Conservation (phyloP, 2,888 invertebrate species). For the Stratiomys singularior region DNA sequence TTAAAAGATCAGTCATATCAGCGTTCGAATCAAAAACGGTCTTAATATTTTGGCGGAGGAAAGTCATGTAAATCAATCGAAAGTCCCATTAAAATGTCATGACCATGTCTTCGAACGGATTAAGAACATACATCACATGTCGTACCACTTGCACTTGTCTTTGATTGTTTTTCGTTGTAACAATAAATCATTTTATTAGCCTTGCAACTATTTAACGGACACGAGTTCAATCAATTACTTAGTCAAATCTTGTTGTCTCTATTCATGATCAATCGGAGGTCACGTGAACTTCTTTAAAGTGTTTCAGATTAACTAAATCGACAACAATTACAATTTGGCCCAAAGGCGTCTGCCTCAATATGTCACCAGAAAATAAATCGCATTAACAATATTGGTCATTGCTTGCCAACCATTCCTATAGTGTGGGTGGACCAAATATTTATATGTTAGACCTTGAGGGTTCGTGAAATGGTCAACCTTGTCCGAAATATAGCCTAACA, state of each 20-base stretch:
- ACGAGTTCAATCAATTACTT: not conserved
- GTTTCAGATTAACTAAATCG: conserved; percentile 1
- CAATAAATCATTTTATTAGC: not conserved
- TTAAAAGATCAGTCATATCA: too few relatives aligned
- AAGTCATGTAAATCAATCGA: not conserved
- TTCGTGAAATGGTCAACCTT: conserved; percentile 20
- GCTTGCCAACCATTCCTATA: not conserved
- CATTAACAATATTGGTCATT: not conserved
- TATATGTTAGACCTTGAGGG: not conserved
- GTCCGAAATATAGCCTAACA: conserved; percentile 37
- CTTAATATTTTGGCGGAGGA: too few relatives aligned
- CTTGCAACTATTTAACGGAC: not conserved
- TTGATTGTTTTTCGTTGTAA: not conserved
- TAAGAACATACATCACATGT: not conserved
- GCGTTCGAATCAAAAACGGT: too few relatives aligned
- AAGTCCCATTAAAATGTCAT: not conserved
- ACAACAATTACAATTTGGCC: not conserved
- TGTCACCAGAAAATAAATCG: conserved; percentile 24
- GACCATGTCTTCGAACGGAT: not conserved
- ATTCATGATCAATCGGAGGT: not conserved
- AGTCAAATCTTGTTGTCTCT: not conserved
- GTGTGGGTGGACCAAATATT: too few relatives aligned
- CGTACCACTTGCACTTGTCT: too few relatives aligned
- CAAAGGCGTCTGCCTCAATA: not conserved
- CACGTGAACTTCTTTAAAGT: not conserved